Conservation (phyloP, 2,113 vertebrate genomes). For the Indicator indicator region DNA sequence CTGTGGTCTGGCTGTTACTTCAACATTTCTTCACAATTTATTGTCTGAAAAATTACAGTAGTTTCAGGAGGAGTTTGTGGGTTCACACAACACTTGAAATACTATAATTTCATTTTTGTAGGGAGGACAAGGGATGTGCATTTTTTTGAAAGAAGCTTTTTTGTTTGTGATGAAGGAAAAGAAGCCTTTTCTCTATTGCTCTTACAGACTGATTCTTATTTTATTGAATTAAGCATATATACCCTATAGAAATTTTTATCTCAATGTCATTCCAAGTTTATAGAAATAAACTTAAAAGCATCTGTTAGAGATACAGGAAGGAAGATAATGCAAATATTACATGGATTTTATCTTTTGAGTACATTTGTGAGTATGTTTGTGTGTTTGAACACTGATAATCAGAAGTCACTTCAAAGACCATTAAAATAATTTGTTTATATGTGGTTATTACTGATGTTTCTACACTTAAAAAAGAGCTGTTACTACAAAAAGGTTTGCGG, state of each 20-base stretch:
- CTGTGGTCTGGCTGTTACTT: slow-evolving; percentile 41
- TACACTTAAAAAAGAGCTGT: neutral
- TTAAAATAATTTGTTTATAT: neutral
- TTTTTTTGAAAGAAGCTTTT: slow-evolving; percentile 51
- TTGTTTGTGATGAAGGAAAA: neutral
- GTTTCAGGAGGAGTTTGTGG: slow-evolving; percentile 64
- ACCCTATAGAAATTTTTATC: neutral
- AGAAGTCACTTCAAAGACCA: neutral
- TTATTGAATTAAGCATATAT: neutral
- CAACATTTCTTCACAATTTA: slow-evolving; percentile 57
- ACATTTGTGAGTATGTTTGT: neutral
- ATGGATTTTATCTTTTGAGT: neutral
- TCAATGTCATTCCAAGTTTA: neutral
- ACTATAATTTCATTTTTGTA: slow-evolving; percentile 54
- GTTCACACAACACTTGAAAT: slow-evolving; percentile 48
- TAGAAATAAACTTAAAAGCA: neutral
- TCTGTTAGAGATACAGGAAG: neutral
- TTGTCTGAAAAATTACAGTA: slow-evolving; percentile 62
- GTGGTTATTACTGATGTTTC: neutral
- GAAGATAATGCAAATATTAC: neutral
- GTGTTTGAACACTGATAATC: neutral
- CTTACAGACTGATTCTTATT: neutral
- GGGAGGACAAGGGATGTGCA: slow-evolving; percentile 37
- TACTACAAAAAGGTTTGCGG: neutral
- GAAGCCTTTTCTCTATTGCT: neutral